Evolutionary conservation across 1,140 invertebrate species (phyloP).

Genomic region (Saxidomus purpurata): DNA sequence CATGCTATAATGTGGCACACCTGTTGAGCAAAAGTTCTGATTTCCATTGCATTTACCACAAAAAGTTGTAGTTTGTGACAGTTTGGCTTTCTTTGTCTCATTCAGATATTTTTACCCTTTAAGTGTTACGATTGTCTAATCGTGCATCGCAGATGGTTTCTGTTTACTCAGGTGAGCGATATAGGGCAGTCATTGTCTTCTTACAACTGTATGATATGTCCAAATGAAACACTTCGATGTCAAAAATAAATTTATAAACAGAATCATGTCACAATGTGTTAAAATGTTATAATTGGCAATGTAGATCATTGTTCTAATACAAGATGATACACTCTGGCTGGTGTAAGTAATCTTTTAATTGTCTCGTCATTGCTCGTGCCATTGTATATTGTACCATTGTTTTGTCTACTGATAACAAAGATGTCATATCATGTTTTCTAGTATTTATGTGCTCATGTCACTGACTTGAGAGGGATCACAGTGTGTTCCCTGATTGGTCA

Average conservation of each 20-base stretch:
- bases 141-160: too few relatives aligned
- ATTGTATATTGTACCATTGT: slow-evolving; percentile 21
- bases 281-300: not conserved
- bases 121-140: too few relatives aligned
- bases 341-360: not conserved
- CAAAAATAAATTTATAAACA: not conserved
- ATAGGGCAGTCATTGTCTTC: too few relatives aligned
- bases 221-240: too few relatives aligned
- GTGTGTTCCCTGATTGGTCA: not conserved
- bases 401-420: not conserved
- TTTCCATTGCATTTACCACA: too few relatives aligned
- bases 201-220: too few relatives aligned
- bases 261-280: not conserved
- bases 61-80: too few relatives aligned
- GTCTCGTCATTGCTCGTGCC: not conserved
- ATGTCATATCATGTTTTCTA: slow-evolving; percentile 32
- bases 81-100: too few relatives aligned
- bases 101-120: too few relatives aligned
- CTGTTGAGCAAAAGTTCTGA: too few relatives aligned
- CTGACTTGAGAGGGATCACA: not conserved
- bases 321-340: not conserved
- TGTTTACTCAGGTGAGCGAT: too few relatives aligned
- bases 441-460: slow-evolving; percentile 29
- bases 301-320: slow-evolving; percentile 1
- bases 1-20: too few relatives aligned